Percentiles rank a stretch among this genome's conserved stretches.
These are phyloP conservation scores for Leptodactylus fallax DNA, from an alignment of 2,797 vertebrate genomes.

Conservation along the genomic window DNA sequence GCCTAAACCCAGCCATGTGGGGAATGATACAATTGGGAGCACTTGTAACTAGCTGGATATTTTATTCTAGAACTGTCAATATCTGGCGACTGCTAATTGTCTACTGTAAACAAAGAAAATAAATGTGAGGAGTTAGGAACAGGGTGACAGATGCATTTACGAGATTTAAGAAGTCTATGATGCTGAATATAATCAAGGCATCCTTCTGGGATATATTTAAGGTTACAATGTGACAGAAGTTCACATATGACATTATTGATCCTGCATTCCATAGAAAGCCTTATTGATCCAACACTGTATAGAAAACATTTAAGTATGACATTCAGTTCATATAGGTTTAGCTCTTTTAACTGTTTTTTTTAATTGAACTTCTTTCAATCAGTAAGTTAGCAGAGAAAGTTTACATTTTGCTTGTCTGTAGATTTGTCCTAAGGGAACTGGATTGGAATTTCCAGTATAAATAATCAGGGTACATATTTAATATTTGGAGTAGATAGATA, in stretches of 20 bases:
- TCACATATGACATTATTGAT: constrained; percentile 9
- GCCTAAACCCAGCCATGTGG: too few species aligned
- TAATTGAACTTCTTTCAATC: neutral
- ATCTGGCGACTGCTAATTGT: neutral
- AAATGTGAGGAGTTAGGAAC: neutral
- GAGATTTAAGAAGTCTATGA: neutral
- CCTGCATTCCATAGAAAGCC: neutral
- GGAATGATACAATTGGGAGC: too few species aligned
- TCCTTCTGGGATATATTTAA: neutral
- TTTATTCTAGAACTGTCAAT: too few species aligned
- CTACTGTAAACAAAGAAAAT: neutral
- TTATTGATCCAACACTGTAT: neutral
- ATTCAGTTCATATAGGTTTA: neutral
- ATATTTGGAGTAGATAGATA: too few species aligned
- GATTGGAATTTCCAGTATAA: too few species aligned
- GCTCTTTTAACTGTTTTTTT: neutral
- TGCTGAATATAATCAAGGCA: neutral
- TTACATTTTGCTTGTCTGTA: too few species aligned
- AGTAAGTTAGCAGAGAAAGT: neutral
- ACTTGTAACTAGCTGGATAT: too few species aligned
- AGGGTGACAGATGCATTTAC: neutral
- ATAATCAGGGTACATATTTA: too few species aligned
- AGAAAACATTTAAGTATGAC: neutral
- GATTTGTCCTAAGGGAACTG: too few species aligned
- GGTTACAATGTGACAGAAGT: neutral